A percentile compares a stretch with the other conserved stretches of the same genome.
These are phyloP conservation scores for Meteorus cinctellus DNA, from an alignment of 2,888 invertebrate genomes.

Conservation along the genomic window DNA sequence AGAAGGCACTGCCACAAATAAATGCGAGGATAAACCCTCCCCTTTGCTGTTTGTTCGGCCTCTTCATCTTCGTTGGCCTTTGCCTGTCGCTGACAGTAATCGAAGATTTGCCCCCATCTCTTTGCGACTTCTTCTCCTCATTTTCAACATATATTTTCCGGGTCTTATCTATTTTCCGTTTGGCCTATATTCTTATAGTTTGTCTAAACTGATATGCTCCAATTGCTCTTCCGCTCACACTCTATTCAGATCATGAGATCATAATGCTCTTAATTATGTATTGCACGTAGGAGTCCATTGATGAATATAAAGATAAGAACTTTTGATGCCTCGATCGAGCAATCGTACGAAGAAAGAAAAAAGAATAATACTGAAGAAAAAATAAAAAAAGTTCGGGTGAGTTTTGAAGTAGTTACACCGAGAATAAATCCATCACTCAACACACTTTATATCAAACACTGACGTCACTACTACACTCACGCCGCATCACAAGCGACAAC, in stretches of 20 bases:
- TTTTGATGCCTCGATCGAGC: neutral
- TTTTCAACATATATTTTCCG: neutral
- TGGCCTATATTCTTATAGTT: neutral
- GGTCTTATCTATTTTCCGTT: neutral
- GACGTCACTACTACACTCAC: slow-evolving; percentile 44
- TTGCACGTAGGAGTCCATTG: neutral
- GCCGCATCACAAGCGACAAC: slow-evolving; percentile 33
- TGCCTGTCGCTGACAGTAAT: slow-evolving; percentile 46
- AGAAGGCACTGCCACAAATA: slow-evolving; percentile 54
- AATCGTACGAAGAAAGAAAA: neutral
- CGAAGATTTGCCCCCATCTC: slow-evolving; percentile 33
- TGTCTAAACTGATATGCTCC: slow-evolving; percentile 11
- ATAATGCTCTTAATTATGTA: neutral
- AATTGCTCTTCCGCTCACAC: neutral
- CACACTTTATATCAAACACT: slow-evolving; percentile 23
- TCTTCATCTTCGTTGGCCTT: slow-evolving; percentile 47
- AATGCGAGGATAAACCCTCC: slow-evolving; percentile 55
- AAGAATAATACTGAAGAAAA: neutral
- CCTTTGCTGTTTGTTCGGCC: slow-evolving; percentile 51
- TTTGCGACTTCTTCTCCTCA: neutral
- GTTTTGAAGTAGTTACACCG: slow-evolving; percentile 8
- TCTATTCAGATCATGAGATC: neutral
- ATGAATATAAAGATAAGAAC: neutral
- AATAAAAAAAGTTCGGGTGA: neutral
- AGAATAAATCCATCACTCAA: slow-evolving; percentile 14